phyloP scores from a whole-genome alignment of 1,140 invertebrate genomes.

The Diorhabda sublineata region DNA sequence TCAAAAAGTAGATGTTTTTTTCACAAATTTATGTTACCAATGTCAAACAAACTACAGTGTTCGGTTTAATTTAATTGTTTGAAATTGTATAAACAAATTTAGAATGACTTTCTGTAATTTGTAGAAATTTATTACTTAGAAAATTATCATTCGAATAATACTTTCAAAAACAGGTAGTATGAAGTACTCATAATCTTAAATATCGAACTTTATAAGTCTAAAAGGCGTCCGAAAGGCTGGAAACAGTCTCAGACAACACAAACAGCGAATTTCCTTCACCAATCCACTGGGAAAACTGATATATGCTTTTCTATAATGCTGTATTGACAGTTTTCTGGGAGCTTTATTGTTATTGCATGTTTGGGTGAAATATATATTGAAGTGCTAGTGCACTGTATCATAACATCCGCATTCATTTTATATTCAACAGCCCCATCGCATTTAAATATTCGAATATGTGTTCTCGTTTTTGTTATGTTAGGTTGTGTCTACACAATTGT shows the following conservation, averaged over 20 bases:
- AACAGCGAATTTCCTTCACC: background rate
- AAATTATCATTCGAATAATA: too few species aligned
- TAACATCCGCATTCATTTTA: background rate
- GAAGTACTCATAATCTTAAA: too few species aligned
- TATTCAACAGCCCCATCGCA: background rate
- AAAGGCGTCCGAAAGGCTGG: background rate
- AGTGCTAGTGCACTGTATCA: background rate
- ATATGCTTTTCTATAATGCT: conserved; percentile 2
- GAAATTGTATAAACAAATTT: too few species aligned
- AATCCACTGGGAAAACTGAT: background rate
- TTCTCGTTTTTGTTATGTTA: background rate
- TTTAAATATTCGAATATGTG: background rate
- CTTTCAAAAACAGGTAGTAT: too few species aligned
- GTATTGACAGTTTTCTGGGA: background rate
- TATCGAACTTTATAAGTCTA: background rate
- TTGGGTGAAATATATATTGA: background rate
- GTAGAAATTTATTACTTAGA: too few species aligned
- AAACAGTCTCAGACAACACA: background rate
- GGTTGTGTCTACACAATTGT: background rate
- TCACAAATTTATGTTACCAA: too few species aligned
- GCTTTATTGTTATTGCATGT: conserved; percentile 2
- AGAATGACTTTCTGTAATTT: too few species aligned
- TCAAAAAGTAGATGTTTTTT: too few species aligned
- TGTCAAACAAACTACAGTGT: too few species aligned
- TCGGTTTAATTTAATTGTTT: too few species aligned